Evolutionary conservation across 1,140 invertebrate genomes (phyloP), one percentile per base, ranked within the genome.

Genomic region (Diploscapter pachys): DNA sequence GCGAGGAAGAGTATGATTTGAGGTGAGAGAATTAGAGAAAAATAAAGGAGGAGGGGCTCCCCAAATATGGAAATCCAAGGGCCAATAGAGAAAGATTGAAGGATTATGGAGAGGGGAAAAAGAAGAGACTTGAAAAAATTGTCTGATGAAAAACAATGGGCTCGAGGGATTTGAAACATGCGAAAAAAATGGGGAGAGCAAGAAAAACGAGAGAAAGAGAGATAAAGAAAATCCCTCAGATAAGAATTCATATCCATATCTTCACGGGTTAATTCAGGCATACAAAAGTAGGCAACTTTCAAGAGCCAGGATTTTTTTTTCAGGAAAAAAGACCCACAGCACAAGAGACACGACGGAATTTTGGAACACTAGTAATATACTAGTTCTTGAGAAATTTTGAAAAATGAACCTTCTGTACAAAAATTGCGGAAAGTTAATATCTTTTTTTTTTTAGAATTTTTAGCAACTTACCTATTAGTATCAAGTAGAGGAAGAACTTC

Each of bases 301-400:
- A 31, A 66, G 64, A 65, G 2, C 54, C 63, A 65, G 50, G 62
- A 50, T 63, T 3, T 13, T 5, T 13, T 5, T 5, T 5, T 63
- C 62, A 63, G 31, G 9, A 31, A 31, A 31, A 31, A 31, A 31
- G 31, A 31, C 31, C 31, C 31, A 31, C 31, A 31, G 1, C 1
- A 31, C 31, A 31, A 31, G 1, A 31, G 31, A 31, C 1, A 31
- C 31, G 31, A 31, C 31, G 31, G 31, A 31, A 31, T 31, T 31
- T 31, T 31, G 31, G 55, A 51, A 69, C 54, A 57, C 59, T 69
- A 69, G 11, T n/a, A 56, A 56, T 54, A 69, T 55, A 48, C 54
- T 69, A 51, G 59, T 69, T 69, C 54, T 57, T 69, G 66, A 69
- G 66, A 69, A 69, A 69, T 69, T 56, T 6, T 6, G 6, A 50